phyloP scores from a whole-genome alignment of 2,888 invertebrate species.

The Tolmerus cingulatus region DNA sequence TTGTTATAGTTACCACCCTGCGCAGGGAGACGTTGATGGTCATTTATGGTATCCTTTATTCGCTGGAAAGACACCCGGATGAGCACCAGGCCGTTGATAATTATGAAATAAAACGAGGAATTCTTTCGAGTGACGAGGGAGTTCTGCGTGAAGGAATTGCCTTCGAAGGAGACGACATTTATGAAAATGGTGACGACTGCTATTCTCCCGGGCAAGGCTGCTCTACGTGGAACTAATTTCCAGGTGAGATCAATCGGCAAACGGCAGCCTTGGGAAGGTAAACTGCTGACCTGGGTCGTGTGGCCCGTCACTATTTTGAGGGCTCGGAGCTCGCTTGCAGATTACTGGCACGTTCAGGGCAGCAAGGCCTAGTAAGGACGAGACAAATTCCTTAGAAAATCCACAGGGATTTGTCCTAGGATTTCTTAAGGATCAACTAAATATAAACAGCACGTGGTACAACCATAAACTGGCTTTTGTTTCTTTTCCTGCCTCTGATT shows the following conservation, averaged over 20 bases:
- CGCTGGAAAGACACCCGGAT: not conserved
- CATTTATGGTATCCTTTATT: not conserved
- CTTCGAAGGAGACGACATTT: not conserved
- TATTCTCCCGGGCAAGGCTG: not conserved
- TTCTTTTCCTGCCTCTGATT: not conserved
- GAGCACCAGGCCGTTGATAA: constrained; percentile 30
- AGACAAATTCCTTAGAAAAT: not conserved
- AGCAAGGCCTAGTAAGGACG: not conserved
- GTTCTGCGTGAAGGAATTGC: not conserved
- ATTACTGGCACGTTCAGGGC: not conserved
- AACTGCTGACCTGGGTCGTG: not conserved
- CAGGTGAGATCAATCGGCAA: not conserved
- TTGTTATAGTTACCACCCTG: not conserved
- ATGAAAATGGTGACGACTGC: not conserved
- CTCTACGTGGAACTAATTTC: not conserved
- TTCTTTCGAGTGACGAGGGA: not conserved
- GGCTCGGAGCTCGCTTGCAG: not conserved
- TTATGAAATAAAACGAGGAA: not conserved
- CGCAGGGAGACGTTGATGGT: not conserved
- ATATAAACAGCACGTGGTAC: not conserved
- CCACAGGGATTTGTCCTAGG: not conserved
- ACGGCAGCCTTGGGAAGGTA: not conserved
- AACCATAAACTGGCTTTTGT: not conserved
- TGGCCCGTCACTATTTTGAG: not conserved
- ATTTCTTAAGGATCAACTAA: not conserved